These are phyloP conservation scores for Fragum fragum DNA, from an alignment of 2,888 invertebrate species.

Conservation along the genomic window DNA sequence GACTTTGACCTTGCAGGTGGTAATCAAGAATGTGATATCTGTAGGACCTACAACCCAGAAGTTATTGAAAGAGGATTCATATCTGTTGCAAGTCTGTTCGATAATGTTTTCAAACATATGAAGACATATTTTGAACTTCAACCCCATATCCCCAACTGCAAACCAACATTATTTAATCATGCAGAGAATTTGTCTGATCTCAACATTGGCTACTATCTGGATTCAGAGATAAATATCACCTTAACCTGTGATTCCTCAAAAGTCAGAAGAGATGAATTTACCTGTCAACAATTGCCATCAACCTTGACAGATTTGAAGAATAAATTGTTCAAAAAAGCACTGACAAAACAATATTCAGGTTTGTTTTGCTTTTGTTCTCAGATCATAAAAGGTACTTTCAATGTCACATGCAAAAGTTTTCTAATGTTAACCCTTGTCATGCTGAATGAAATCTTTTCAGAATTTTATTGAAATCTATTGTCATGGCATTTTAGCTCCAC, in stretches of 20 bases:
- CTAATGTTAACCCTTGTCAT: no score
- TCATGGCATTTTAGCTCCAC: no score
- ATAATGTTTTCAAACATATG: background rate
- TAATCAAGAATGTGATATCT: background rate
- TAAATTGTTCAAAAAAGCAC: background rate
- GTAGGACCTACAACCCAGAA: background rate
- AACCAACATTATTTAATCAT: background rate
- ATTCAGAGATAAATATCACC: background rate
- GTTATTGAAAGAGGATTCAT: background rate
- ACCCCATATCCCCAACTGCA: background rate
- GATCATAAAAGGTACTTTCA: no score
- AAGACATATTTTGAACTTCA: background rate
- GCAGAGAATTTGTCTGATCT: background rate
- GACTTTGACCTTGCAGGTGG: background rate
- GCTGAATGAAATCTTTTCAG: no score
- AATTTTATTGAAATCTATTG: no score
- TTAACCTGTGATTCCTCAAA: background rate
- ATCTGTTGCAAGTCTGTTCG: background rate
- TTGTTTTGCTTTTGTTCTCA: background rate
- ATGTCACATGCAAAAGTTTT: no score
- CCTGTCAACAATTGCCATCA: background rate
- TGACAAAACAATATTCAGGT: background rate
- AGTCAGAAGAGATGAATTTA: background rate
- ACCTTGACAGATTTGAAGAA: background rate
- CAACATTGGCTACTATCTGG: background rate